Conservation (phyloP, 2,797 vertebrate genomes). For the Poecile montanus region DNA sequence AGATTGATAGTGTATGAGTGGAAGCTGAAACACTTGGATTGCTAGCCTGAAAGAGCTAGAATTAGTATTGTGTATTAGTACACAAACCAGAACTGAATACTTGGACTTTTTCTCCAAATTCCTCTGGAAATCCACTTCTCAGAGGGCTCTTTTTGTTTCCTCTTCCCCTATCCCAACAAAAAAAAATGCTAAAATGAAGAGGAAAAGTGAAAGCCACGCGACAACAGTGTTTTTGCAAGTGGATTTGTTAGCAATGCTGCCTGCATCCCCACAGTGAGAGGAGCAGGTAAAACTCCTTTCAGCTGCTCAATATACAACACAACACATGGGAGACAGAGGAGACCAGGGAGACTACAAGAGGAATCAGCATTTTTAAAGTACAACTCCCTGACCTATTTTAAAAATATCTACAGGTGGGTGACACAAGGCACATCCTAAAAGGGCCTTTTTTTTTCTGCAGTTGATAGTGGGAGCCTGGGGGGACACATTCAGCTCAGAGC, state of each 20-base stretch:
- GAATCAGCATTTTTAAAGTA: not conserved
- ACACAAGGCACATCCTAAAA: not conserved
- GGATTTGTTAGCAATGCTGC: not conserved
- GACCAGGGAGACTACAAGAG: not conserved
- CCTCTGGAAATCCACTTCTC: not conserved
- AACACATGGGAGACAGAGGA: not conserved
- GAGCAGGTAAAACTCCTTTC: not conserved
- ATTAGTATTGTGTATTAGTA: no score
- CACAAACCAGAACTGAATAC: not conserved
- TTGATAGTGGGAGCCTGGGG: not conserved
- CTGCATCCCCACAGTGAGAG: not conserved
- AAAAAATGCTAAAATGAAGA: not conserved
- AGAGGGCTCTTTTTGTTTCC: not conserved
- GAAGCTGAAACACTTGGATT: not conserved
- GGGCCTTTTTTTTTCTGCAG: not conserved
- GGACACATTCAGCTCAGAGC: not conserved
- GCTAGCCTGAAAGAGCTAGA: not conserved
- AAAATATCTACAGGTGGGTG: not conserved
- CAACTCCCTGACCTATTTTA: not conserved
- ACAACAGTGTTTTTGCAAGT: not conserved
- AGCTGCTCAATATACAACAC: not conserved
- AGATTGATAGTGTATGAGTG: rapidly evolving
- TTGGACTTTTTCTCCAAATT: not conserved
- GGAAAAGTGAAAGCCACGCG: rapidly evolving
- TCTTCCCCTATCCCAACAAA: not conserved